Evolutionary conservation across 2,888 invertebrate genomes (phyloP).

Genomic region (Cristatella mucedo): DNA sequence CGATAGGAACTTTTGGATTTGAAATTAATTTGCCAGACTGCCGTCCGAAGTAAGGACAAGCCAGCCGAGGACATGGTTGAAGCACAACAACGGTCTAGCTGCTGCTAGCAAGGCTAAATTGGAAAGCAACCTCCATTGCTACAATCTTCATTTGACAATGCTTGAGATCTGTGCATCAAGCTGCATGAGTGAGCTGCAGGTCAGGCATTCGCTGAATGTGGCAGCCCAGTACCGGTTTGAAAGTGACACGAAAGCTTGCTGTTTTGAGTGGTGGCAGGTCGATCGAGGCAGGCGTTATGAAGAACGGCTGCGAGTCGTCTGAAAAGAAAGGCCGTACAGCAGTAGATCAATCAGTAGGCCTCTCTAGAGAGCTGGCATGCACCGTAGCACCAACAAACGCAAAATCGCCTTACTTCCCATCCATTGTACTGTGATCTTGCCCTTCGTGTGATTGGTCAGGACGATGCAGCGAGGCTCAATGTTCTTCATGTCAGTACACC

Average conservation of each 20-base stretch:
- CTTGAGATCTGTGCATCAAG: too few species aligned
- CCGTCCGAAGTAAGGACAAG: too few species aligned
- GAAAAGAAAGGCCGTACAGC: slow-evolving; percentile 14
- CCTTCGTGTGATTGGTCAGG: slow-evolving; percentile 34
- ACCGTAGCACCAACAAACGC: too few species aligned
- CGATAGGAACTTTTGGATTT: too few species aligned
- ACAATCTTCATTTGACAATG: too few species aligned
- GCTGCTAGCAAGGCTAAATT: too few species aligned
- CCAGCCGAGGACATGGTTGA: too few species aligned
- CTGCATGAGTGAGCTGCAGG: too few species aligned
- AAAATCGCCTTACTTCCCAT: slow-evolving; percentile 22
- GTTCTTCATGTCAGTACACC: slow-evolving; percentile 21
- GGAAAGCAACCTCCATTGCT: too few species aligned
- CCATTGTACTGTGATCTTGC: slow-evolving; percentile 33
- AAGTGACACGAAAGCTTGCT: slow-evolving; percentile 30
- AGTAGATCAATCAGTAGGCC: background rate
- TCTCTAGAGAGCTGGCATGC: slow-evolving; percentile 12
- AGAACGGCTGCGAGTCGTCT: slow-evolving; percentile 22
- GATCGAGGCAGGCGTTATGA: slow-evolving; percentile 22
- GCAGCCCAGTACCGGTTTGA: slow-evolving; percentile 37
- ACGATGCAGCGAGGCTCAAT: slow-evolving; percentile 23
- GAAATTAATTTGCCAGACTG: too few species aligned
- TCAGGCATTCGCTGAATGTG: too few species aligned
- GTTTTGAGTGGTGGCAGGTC: slow-evolving; percentile 34
- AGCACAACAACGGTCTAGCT: too few species aligned